Evolutionary conservation across 2,888 invertebrate species (phyloP), one percentile per base, ranked within the genome.

Genomic region (Pseudococcus viburni): DNA sequence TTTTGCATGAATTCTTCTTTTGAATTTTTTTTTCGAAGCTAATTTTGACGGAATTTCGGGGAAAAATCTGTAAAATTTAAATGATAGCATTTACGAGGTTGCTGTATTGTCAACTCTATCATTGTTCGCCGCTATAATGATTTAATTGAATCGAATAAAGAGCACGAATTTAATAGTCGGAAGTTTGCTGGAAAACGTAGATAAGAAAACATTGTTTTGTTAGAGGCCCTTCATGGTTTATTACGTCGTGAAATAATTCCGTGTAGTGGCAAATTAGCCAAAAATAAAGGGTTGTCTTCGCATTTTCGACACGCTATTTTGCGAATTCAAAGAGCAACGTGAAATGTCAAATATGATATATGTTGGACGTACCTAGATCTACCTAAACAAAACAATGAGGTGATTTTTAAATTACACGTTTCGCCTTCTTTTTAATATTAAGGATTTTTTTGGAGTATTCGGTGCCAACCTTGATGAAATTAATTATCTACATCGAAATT

Each of bases 191-290:
- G 22, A 64, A 64, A 64, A 64, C 22, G 22, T 64, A 2, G 15
- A 51, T 15, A 55, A 55, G n/a, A 64, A 64, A 64, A 22, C 22
- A 22, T 22, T 64, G 22, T 64, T 64, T 64, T 22, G 22, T 64
- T 64, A 11, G 64, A 19, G 64, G 64, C 64, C 64, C 64, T 64
- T 64, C 64, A 64, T 22, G 64, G 64, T 64, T 64, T 64, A 64
- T 64, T 64, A 22, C 22, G 22, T 64, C 22, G 22, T 64, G 22
- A 64, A 64, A 22, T 64, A 22, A 64, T 64, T 64, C 22, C 9
- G 5, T 42, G 6, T 7, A 42, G 42, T 6, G 22, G 19, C 22
- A 22, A 64, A 64, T 64, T 64, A 22, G 22, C 64, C 9, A 64
- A 64, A 64, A 64, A 64, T 64, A 64, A 64, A 64, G 64, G 22